These are phyloP conservation scores for Drosophila orosa DNA, from an alignment of 1,140 invertebrate genomes.

Conservation along the genomic window DNA sequence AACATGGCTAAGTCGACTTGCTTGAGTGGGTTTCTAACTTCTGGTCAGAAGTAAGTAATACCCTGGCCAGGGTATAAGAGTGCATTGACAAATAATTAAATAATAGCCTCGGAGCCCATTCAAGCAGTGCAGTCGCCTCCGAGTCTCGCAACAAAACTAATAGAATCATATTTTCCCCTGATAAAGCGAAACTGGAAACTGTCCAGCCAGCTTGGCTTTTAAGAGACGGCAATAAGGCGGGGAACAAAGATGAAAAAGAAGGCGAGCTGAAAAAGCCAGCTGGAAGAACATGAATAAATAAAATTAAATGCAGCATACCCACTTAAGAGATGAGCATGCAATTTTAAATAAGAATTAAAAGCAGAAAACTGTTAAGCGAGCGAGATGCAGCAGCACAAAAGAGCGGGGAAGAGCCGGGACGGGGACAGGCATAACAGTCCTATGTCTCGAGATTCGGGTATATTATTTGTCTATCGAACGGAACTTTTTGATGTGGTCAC, in stretches of 20 bases:
- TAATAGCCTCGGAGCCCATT: constrained; percentile 62
- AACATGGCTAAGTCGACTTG: background rate
- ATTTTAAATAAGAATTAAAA: constrained; percentile 80
- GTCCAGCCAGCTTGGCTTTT: constrained; percentile 64
- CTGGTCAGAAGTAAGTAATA: background rate
- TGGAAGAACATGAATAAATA: constrained; percentile 71
- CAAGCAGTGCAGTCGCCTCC: constrained; percentile 45
- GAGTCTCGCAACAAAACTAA: constrained; percentile 56
- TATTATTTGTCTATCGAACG: constrained; percentile 42
- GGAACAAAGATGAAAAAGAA: constrained; percentile 1
- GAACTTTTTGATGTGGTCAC: constrained; percentile 46
- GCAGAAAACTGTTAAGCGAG: constrained; percentile 61
- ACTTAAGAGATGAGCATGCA: constrained; percentile 81
- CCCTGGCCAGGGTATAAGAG: background rate
- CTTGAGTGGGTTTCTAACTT: background rate
- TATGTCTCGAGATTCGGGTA: constrained; percentile 17
- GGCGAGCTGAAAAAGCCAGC: constrained; percentile 11
- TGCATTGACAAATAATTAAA: constrained; percentile 79
- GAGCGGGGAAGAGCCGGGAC: background rate
- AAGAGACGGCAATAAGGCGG: constrained; percentile 22
- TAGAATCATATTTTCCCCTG: constrained; percentile 65
- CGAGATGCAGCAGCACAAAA: constrained; percentile 23
- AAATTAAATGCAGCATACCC: constrained; percentile 74
- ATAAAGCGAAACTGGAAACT: constrained; percentile 50
- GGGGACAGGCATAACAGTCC: constrained; percentile 11